Percentiles rank a stretch among this genome's conserved stretches.
phyloP scores from a whole-genome alignment of 2,113 vertebrate species.

The Nycticorax nycticorax region DNA sequence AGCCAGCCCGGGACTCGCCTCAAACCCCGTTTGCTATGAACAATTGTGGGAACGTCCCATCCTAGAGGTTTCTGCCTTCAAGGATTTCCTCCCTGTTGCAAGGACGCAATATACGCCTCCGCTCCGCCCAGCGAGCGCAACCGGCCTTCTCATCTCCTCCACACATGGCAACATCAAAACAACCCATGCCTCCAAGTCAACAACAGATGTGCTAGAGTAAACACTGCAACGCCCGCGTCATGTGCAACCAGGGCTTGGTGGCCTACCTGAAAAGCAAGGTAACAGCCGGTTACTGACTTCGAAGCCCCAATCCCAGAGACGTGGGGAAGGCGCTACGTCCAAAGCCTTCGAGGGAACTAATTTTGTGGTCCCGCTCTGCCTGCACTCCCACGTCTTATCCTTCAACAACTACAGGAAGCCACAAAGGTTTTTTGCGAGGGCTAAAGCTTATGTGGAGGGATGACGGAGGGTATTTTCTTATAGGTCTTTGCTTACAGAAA shows the following conservation, averaged over 20 bases:
- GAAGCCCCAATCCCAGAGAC: fast-evolving
- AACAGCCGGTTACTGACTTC: fast-evolving
- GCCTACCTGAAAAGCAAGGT: neutral
- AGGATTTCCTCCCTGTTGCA: conserved; percentile 1
- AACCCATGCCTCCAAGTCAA: neutral
- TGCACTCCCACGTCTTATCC: neutral
- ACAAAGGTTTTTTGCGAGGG: fast-evolving
- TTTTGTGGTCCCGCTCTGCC: neutral
- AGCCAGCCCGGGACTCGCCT: neutral
- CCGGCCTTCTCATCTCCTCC: conserved; percentile 3
- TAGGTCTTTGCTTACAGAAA: neutral
- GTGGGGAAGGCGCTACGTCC: fast-evolving
- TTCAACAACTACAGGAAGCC: neutral
- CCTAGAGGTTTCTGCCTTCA: neutral
- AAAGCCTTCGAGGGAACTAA: neutral
- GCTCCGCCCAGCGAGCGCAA: fast-evolving
- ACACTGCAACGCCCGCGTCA: fast-evolving
- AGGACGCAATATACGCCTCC: neutral
- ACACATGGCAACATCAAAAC: conserved; percentile 1
- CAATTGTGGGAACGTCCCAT: neutral
- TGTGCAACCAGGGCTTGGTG: neutral
- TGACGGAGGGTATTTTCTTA: neutral
- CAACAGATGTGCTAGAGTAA: neutral
- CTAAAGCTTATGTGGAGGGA: neutral
- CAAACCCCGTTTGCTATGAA: fast-evolving